Base-by-base conservation (phyloP, 1,140 invertebrate genomes). In the Drosophila erecta region DNA sequence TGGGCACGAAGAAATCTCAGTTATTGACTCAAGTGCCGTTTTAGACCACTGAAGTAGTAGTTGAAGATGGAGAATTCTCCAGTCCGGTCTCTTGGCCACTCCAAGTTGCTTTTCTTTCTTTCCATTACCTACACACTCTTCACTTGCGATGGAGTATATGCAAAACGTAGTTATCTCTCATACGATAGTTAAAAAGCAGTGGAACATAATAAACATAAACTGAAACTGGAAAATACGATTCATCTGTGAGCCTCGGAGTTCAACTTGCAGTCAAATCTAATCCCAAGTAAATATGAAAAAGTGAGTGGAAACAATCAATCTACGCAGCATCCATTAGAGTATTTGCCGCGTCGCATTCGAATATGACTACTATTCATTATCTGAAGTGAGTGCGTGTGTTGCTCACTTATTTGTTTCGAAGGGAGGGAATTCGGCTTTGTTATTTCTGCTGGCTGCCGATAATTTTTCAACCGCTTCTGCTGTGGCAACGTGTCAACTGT, bases 1-100 rank as follows among this genome's bases (percentile, higher is more conserved):
- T 22, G 59, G 17, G 38, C 37, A 33, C 59, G 30, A 33, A 71
- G 35, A 69, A 49, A 69, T 44, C 54, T 33, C 56, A 43, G 46
- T 17, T 65, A 67, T 87, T 79, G 76, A 89, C 84, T 87, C 84
- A 84, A 87, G 84, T 87, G 84, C 80, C 84, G 84, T 89, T 87
- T 89, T 89, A 80, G 72, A 84, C 84, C 84, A 87, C 84, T 87
- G 84, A 87, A 87, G 84, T 89, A 87, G 84, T 87, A 50, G 61
- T 58, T 76, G 73, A 41, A 47, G 60, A 47, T 54, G 40, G 37
- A 41, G 37, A 40, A 22, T 30, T 14, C 67, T 38, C 10, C 22
- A 37, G 41, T 38, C 58, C 46, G n/a, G 22, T 44, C 59, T 65
- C 41, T 37, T 12, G 10, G 17, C 59, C 64, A 67, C 64, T 67